Base-by-base conservation (phyloP, 2,113 vertebrate genomes). In the Megaleporinus macrocephalus region DNA sequence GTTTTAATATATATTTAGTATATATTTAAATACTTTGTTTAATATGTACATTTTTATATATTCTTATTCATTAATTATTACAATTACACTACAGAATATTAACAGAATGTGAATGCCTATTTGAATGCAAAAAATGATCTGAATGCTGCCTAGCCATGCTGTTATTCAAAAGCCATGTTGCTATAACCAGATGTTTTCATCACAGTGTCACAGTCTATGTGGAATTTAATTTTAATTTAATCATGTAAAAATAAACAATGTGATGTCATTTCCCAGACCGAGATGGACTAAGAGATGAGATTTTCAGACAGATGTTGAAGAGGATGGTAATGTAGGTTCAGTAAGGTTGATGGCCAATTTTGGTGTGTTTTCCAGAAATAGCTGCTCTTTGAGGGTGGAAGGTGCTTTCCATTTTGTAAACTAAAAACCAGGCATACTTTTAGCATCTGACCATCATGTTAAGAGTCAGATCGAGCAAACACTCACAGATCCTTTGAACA, bases 401-500 rank as follows among this genome's bases (percentile, higher is more conserved):
- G 30, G 18, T 18, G 30, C 16, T 53, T 53, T 36, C 22, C 57
- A 10, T 70, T 70, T 36, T 70, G 27, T 53, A 27, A 15, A 57
- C 24, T 51, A 26, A 9, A 33, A 62, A 20, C 13, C 26, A 69
- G 7, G n/a, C 51, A 44, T 15, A 61, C 74, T 18, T 57, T 30
- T 65, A 61, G 65, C 80, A 47, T 70, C 36, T 26, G 59, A 20
- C 20, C 33, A 79, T 59, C 49, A 79, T 10, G 26, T 1, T 36
- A 55, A 74, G 69, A n/a, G 15, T 27, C 53, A 57, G 59, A 74
- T 57, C 63, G 49, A 59, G 49, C 76, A 61, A 29, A 57, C 51
- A 51, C 14, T 41, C 26, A 65, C 13, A 5, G 30, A 18, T 14
- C 20, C 53, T 55, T 22, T 55, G 20, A 55, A 22, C 18, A 62